Percentiles rank a stretch among this genome's conserved stretches.
Conservation (phyloP, 2,113 vertebrate genomes). For the Podarcis cretensis region DNA sequence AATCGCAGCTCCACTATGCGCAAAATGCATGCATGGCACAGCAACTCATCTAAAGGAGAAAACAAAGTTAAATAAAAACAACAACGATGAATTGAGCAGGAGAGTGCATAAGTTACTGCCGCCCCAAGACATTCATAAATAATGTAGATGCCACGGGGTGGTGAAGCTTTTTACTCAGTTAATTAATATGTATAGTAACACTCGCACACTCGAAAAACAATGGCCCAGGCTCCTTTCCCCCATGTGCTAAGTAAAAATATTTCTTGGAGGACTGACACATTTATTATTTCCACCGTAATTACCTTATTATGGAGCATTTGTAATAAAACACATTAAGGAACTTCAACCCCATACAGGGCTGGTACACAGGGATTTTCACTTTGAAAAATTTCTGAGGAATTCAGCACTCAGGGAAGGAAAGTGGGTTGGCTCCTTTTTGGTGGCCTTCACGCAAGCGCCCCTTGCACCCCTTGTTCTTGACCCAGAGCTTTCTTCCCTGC, state of each 20-base stretch:
- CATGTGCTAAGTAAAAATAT: slow-evolving; percentile 64
- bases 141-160: slow-evolving; percentile 59
- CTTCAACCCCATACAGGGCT: slow-evolving; percentile 32
- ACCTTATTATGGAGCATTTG: slow-evolving; percentile 65
- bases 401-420: slow-evolving; percentile 30
- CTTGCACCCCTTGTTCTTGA: background rate
- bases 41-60: slow-evolving; percentile 30
- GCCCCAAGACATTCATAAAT: slow-evolving; percentile 71
- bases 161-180: slow-evolving; percentile 48
- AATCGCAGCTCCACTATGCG: background rate
- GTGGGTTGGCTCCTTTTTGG: slow-evolving; percentile 41
- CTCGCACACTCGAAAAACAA: slow-evolving; percentile 44
- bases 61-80: slow-evolving; percentile 31
- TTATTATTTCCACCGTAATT: slow-evolving; percentile 78
- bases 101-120: slow-evolving; percentile 54
- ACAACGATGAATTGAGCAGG: slow-evolving; percentile 35
- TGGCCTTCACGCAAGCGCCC: fast-evolving
- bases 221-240: slow-evolving; percentile 47
- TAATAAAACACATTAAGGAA: slow-evolving; percentile 67
- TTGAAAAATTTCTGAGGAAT: background rate
- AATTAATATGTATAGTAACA: slow-evolving; percentile 67
- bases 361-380: background rate
- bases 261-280: slow-evolving; percentile 73
- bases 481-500: fast-evolving
- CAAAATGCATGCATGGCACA: slow-evolving; percentile 26